Evolutionary conservation across 1,140 invertebrate genomes (phyloP).

Genomic region (Drosophila melanogaster): Release_6_plus_ISO1_MT NC_004354.4:13902501-13903000

Average conservation of each 20-base stretch:
- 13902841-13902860: constrained; percentile 15
- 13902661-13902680: constrained; percentile 32
- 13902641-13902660: constrained; percentile 39
- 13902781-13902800: constrained; percentile 83
- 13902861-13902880: background rate
- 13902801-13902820: constrained; percentile 69
- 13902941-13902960: constrained; percentile 38
- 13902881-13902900: too few species aligned
- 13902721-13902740: constrained; percentile 9
- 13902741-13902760: constrained; percentile 82
- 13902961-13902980: constrained; percentile 42
- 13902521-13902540: constrained; percentile 14
- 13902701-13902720: background rate
- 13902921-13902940: constrained; percentile 1
- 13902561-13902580: too few species aligned
- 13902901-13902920: background rate
- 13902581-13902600: background rate
- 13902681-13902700: too few species aligned
- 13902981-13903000: constrained; percentile 46
- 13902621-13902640: constrained; percentile 42
- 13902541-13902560: background rate
- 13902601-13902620: constrained; percentile 7
- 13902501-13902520: constrained; percentile 51
- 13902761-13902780: constrained; percentile 83
- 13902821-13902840: constrained; percentile 63